Evolutionary conservation across 2,888 invertebrate species (phyloP).

Genomic region (Acleris literana): DNA sequence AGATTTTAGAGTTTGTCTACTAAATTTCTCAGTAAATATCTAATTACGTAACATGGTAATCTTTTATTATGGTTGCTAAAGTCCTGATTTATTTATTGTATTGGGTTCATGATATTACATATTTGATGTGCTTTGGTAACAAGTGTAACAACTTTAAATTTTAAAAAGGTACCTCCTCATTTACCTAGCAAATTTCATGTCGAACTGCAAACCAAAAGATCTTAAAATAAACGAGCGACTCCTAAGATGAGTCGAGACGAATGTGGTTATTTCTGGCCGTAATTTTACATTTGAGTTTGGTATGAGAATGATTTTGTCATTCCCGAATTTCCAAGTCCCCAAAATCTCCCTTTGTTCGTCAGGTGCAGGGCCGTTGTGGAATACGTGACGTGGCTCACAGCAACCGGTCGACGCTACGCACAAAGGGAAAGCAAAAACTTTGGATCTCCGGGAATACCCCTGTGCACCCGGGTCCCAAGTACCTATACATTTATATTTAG

Average conservation of each 20-base stretch:
- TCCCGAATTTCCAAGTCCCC: constrained; percentile 7
- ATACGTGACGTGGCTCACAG: constrained; percentile 51
- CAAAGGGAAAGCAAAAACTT: constrained; percentile 56
- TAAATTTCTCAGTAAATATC: constrained; percentile 13
- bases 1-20: constrained; percentile 21
- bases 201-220: no score
- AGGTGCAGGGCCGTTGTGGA: constrained; percentile 28
- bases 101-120: no score
- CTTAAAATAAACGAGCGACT: no score
- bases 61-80: constrained; percentile 6
- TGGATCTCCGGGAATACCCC: constrained; percentile 58
- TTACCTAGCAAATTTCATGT: no score
- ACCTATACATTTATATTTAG: constrained; percentile 13
- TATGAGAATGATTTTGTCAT: constrained; percentile 2
- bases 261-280: no score
- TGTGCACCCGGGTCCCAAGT: constrained; percentile 44
- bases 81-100: not conserved
- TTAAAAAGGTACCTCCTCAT: no score
- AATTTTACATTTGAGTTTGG: not conserved
- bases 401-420: constrained; percentile 42
- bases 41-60: constrained; percentile 24
- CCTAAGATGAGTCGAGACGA: no score
- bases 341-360: constrained; percentile 43
- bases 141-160: no score
- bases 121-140: no score